Base-by-base conservation (phyloP, 2,888 invertebrate genomes). In the Norana najaformis region DNA sequence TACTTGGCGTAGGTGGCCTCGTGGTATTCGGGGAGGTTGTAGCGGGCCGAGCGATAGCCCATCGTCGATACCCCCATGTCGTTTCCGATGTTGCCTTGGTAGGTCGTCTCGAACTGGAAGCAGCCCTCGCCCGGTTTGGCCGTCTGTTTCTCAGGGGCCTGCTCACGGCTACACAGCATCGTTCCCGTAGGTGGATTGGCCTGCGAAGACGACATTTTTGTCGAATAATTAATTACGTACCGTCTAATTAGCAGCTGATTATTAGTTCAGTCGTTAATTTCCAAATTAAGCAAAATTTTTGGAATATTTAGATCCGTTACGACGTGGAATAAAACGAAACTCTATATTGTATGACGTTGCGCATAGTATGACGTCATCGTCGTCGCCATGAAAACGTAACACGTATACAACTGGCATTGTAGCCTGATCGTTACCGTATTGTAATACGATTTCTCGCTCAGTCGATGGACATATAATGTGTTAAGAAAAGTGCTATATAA, bases 21-120 rank as follows among this genome's bases (percentile, higher is more conserved):
- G 91, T 94, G 94, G 94, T 95, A 95, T 92, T 95, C 95, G 47
- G 94, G 92, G 34, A 94, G 94, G 91, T 94, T 95, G 92, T 94
- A 94, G 92, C 95, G 95, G 82, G 94, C 93, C 35, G 94, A 92
- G 47, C 95, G 92, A 92, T 93, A 95, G 16, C 95, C 95, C 93
- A 94, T 93, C 1, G 95, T 95, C 13, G 94, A 94, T 88, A 95
- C 94, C 20, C 95, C 95, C 93, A 94, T 94, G 92, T 95, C 94
- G 91, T 94, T 94, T 11, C 95, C 95, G 34, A 94, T 94, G 91
- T 95, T 95, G 20, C 94, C 94, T 41, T 93, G 93, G 93, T 93
- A 91, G 20, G 91, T 89, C 11, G 90, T 35, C 35, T 91, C 91
- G 89, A 69, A 89, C 38, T 90, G 88, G 90, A 91, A 91, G 69